These are phyloP conservation scores for Prorops nasuta DNA, from an alignment of 1,140 invertebrate genomes.

Conservation along the genomic window DNA sequence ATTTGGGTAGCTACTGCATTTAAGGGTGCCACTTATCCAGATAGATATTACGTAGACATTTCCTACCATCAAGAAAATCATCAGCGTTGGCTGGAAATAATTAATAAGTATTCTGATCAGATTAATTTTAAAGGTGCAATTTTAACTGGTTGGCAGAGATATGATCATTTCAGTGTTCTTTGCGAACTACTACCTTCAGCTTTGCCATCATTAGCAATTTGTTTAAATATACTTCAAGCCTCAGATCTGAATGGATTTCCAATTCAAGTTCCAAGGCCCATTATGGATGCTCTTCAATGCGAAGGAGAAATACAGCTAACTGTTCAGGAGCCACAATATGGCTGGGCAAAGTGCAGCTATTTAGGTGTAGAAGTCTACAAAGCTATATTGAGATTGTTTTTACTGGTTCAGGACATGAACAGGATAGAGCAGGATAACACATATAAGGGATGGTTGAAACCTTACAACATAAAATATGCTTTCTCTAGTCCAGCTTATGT, in stretches of 20 bases:
- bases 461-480: slow-evolving; percentile 76
- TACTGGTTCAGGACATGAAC: slow-evolving; percentile 40
- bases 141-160: slow-evolving; percentile 73
- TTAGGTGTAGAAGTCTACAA: slow-evolving; percentile 41
- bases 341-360: slow-evolving; percentile 49
- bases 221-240: slow-evolving; percentile 54
- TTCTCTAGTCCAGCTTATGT: slow-evolving; percentile 73
- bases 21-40: slow-evolving; percentile 84
- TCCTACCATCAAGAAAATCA: slow-evolving; percentile 69
- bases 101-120: slow-evolving; percentile 55
- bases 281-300: slow-evolving; percentile 38
- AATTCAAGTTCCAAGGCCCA: slow-evolving; percentile 28
- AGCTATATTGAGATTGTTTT: slow-evolving; percentile 33
- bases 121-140: slow-evolving; percentile 62
- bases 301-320: slow-evolving; percentile 38
- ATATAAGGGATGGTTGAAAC: slow-evolving; percentile 71
- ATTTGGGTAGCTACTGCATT: slow-evolving; percentile 90
- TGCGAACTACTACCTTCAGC: slow-evolving; percentile 71
- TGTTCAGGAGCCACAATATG: slow-evolving; percentile 47
- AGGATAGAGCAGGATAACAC: slow-evolving; percentile 50
- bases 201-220: slow-evolving; percentile 69
- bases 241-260: slow-evolving; percentile 35
- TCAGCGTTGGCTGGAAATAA: slow-evolving; percentile 69
- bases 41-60: slow-evolving; percentile 61
- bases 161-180: slow-evolving; percentile 78